phyloP scores from a whole-genome alignment of 2,797 vertebrate genomes.

The Taeniopygia guttata region DNA sequence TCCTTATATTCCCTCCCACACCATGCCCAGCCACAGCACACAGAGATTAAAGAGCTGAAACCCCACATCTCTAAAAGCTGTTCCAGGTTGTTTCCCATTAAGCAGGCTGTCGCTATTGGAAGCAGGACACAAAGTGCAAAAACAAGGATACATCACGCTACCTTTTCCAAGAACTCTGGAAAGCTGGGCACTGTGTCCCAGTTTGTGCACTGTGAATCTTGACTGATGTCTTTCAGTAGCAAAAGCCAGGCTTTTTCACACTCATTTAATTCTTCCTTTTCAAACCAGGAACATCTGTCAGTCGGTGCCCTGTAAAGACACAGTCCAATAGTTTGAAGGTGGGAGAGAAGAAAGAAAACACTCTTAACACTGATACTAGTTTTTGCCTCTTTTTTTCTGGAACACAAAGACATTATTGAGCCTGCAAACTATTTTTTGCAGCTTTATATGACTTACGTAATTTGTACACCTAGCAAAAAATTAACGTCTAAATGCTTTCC shows the following conservation, averaged over 20 bases:
- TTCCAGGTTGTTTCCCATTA: not conserved
- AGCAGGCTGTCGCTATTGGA: not conserved
- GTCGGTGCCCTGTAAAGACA: constrained; percentile 4
- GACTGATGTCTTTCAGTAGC: constrained; percentile 64
- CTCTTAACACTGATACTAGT: not conserved
- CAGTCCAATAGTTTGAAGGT: not conserved
- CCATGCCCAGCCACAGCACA: not conserved
- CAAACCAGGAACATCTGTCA: constrained; percentile 71
- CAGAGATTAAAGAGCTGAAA: not conserved
- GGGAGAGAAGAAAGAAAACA: not conserved
- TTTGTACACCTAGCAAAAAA: not conserved
- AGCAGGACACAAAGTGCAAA: not conserved
- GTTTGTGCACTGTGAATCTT: constrained; percentile 10
- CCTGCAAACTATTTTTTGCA: not conserved
- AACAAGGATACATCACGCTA: constrained; percentile 1
- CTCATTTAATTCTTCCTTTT: constrained; percentile 59
- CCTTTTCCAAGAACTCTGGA: constrained; percentile 66
- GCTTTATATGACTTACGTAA: not conserved
- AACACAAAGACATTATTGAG: not conserved
- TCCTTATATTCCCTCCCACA: not conserved
- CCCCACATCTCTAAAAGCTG: not conserved
- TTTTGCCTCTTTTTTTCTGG: not conserved
- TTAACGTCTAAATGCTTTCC: not conserved
- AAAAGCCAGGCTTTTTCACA: constrained; percentile 75
- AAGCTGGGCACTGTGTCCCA: constrained; percentile 72